Percentiles rank a stretch among this genome's conserved stretches.
These are phyloP conservation scores for Scotopteryx bipunctaria DNA, from an alignment of 2,888 invertebrate genomes.

Conservation along the genomic window DNA sequence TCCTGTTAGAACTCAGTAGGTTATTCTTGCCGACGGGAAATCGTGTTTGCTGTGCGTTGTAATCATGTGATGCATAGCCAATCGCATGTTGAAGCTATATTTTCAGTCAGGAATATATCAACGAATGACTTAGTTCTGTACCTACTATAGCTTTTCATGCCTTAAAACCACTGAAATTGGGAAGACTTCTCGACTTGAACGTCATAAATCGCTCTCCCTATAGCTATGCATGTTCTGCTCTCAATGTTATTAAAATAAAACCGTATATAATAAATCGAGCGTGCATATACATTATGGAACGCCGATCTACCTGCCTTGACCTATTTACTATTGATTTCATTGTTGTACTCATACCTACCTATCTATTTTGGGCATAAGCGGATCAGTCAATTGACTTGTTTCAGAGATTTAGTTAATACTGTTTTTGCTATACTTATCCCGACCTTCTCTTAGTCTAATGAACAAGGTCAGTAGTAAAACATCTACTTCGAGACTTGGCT, in stretches of 20 bases:
- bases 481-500: too few species aligned
- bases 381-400: conserved; percentile 21
- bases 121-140: too few species aligned
- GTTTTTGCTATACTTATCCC: conserved; percentile 7
- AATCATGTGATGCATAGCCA: background rate
- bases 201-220: too few species aligned
- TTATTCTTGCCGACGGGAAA: background rate
- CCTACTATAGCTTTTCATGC: too few species aligned
- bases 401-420: conserved; percentile 21
- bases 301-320: conserved; percentile 28
- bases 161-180: too few species aligned
- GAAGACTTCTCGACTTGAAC: too few species aligned
- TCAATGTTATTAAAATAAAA: background rate
- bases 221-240: background rate
- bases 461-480: background rate
- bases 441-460: background rate
- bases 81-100: background rate
- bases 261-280: conserved; percentile 13
- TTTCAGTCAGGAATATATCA: background rate
- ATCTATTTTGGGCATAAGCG: conserved; percentile 30
- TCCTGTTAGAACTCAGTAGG: background rate
- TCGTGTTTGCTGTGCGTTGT: background rate
- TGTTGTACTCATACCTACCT: too few species aligned
- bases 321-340: conserved; percentile 36
- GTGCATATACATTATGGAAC: too few species aligned